phyloP scores from a whole-genome alignment of 1,140 invertebrate genomes.

The Drosophila tani region DNA sequence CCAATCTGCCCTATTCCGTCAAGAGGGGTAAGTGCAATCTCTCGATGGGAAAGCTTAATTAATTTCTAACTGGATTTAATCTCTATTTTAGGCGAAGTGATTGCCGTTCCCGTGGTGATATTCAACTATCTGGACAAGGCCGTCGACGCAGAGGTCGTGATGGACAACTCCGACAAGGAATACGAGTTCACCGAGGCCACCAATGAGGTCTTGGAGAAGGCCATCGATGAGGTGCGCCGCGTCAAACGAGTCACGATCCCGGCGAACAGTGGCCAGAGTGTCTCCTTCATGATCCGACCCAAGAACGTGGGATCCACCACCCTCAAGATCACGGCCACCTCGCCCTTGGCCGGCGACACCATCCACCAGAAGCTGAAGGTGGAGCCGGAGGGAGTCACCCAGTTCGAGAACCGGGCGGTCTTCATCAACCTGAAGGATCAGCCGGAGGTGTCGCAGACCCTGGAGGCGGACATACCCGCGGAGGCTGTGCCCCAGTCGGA shows the following conservation, averaged over 20 bases:
- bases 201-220: conserved; percentile 86
- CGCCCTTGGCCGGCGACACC: conserved; percentile 90
- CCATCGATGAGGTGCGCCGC: conserved; percentile 87
- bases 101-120: conserved; percentile 77
- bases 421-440: conserved; percentile 90
- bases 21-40: conserved; percentile 87
- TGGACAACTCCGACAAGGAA: conserved; percentile 92
- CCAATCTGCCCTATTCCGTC: conserved; percentile 93
- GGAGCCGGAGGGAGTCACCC: conserved; percentile 92
- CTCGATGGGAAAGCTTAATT: not conserved
- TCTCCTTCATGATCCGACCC: conserved; percentile 93
- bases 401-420: conserved; percentile 91
- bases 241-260: conserved; percentile 88
- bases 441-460: conserved; percentile 85
- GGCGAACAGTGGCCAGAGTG: conserved; percentile 89
- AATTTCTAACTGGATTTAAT: not conserved
- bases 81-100: conserved; percentile 66
- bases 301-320: conserved; percentile 90
- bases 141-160: conserved; percentile 91
- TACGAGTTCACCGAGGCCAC: conserved; percentile 91
- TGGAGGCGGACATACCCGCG: conserved; percentile 89
- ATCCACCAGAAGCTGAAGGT: conserved; percentile 90
- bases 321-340: conserved; percentile 90
- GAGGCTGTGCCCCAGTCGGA: conserved; percentile 90
- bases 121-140: conserved; percentile 87